phyloP scores from a whole-genome alignment of 2,113 vertebrate genomes.

The Clarias gariepinus region DNA sequence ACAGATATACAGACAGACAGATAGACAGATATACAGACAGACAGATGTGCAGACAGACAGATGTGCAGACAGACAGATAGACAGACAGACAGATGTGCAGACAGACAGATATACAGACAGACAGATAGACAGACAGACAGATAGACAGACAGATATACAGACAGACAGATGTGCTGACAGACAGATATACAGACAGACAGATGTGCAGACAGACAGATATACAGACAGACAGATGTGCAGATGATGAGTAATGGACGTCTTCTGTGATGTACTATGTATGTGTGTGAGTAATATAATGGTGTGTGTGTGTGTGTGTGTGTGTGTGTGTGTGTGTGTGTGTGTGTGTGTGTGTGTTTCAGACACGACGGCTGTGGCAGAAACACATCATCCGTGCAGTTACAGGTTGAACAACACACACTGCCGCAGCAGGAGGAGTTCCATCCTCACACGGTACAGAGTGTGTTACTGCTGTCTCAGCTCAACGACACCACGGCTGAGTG shows the following conservation, averaged over 20 bases:
- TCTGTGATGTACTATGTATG: background rate
- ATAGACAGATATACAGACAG: too few relatives aligned
- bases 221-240: too few relatives aligned
- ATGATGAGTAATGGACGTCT: background rate
- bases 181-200: too few relatives aligned
- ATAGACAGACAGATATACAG: too few relatives aligned
- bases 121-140: too few relatives aligned
- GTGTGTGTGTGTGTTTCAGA: background rate
- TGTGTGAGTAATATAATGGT: background rate
- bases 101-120: too few relatives aligned
- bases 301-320: constrained; percentile 9
- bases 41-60: too few relatives aligned
- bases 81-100: too few relatives aligned
- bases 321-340: background rate
- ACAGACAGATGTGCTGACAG: too few relatives aligned
- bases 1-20: too few relatives aligned
- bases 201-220: too few relatives aligned
- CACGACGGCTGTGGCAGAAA: background rate
- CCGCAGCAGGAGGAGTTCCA: constrained; percentile 54
- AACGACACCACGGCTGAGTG: constrained; percentile 78
- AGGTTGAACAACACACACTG: constrained; percentile 35
- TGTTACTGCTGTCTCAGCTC: constrained; percentile 32
- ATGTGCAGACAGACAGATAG: too few relatives aligned
- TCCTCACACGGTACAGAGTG: constrained; percentile 65
- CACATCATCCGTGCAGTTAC: constrained; percentile 9